Percentiles rank a stretch among this genome's conserved stretches.
phyloP scores from a whole-genome alignment of 1,140 invertebrate genomes.

The Delia radicum region DNA sequence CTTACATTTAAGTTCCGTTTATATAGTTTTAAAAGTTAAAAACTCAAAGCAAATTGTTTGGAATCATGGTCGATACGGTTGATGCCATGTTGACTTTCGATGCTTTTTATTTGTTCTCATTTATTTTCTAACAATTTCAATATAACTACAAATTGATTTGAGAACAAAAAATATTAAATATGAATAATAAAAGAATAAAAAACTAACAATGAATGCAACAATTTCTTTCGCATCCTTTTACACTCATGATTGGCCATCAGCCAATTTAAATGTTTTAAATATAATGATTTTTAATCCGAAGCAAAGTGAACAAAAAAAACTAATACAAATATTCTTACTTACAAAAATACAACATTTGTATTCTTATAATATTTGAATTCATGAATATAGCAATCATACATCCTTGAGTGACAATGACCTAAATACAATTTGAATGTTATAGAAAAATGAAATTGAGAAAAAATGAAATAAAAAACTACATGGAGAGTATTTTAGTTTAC shows the following conservation, averaged over 20 bases:
- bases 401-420: constrained; percentile 17
- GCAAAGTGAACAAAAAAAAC: not conserved
- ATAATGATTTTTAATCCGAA: not conserved
- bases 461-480: not conserved
- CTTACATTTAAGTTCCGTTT: too few relatives aligned
- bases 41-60: not conserved
- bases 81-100: not conserved
- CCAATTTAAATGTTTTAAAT: not conserved
- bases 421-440: not conserved
- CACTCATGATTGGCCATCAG: not conserved
- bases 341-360: not conserved
- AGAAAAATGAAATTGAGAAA: not conserved
- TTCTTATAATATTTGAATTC: not conserved
- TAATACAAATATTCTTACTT: too few relatives aligned
- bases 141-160: not conserved
- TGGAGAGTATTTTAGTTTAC: too few relatives aligned
- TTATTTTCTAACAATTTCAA: constrained; percentile 8
- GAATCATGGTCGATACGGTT: not conserved
- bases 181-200: not conserved
- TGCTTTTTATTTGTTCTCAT: not conserved
- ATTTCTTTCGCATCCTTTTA: not conserved
- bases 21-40: too few relatives aligned
- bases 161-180: not conserved
- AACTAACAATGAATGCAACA: constrained; percentile 1
- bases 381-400: too few relatives aligned